Percentiles rank a stretch among this genome's conserved stretches.
Conservation (phyloP, 35 echinoderm and acorn worm species). For the Stichopus chloronotus region DNA sequence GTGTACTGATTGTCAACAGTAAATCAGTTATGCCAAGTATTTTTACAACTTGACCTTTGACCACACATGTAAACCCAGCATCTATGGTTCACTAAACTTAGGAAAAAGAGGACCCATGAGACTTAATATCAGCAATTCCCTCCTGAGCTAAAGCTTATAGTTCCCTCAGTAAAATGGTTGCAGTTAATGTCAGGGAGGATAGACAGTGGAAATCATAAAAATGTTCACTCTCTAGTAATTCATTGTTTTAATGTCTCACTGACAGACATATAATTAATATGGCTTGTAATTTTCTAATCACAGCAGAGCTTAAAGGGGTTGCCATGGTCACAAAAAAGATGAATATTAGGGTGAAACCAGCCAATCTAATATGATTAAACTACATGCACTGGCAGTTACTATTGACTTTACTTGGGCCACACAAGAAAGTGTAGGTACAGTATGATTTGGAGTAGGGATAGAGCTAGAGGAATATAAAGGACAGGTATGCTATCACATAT, state of each 20-base stretch:
- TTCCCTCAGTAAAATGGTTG: background rate
- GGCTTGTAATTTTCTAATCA: background rate
- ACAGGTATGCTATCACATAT: too few relatives aligned
- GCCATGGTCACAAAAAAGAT: too few relatives aligned
- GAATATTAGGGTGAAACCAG: too few relatives aligned
- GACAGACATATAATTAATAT: background rate
- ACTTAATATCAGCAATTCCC: background rate
- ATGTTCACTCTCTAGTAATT: background rate
- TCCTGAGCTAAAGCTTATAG: background rate
- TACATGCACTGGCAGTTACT: too few relatives aligned
- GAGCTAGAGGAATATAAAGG: too few relatives aligned
- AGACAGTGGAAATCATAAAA: background rate
- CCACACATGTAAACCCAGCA: background rate
- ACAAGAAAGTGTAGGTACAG: too few relatives aligned
- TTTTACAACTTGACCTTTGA: conserved; percentile 1
- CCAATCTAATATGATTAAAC: too few relatives aligned
- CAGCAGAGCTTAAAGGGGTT: too few relatives aligned
- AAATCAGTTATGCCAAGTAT: background rate
- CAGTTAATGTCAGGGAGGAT: background rate
- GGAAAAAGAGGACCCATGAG: background rate
- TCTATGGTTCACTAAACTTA: too few relatives aligned
- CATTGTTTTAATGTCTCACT: background rate
- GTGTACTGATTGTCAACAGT: background rate
- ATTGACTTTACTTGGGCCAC: too few relatives aligned
- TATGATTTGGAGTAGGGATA: too few relatives aligned